phyloP scores from a whole-genome alignment of 2,113 vertebrate genomes.

The Grammomys surdaster region DNA sequence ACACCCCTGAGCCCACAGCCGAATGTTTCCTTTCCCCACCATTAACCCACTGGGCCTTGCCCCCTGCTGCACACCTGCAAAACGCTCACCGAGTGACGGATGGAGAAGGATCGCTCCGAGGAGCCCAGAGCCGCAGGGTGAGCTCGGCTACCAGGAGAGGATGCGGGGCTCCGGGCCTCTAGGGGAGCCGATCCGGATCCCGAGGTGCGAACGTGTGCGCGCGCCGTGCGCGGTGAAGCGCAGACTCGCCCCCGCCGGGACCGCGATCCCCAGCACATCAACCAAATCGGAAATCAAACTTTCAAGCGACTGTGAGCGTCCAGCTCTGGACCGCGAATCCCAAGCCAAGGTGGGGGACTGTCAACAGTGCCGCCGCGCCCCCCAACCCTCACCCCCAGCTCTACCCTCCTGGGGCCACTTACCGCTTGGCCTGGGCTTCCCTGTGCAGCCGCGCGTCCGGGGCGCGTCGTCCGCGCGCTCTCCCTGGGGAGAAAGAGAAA shows the following conservation, averaged over 20 bases:
- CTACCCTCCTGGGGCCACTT: constrained; percentile 63
- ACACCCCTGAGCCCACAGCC: constrained; percentile 43
- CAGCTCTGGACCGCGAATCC: neutral
- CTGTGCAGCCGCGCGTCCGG: constrained; percentile 63
- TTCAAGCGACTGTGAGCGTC: constrained; percentile 20
- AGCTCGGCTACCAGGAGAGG: neutral
- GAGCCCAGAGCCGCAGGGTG: neutral
- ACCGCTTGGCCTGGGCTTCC: constrained; percentile 70
- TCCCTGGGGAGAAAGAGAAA: constrained; percentile 80
- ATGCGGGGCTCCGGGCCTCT: constrained; percentile 16
- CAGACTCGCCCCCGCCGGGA: constrained; percentile 57
- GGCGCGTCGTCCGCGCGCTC: constrained; percentile 74
- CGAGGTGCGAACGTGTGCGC: constrained; percentile 58
- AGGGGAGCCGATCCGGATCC: constrained; percentile 55
- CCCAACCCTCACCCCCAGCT: neutral
- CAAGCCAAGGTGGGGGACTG: neutral
- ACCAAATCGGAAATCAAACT: constrained; percentile 80
- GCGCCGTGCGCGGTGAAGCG: constrained; percentile 7
- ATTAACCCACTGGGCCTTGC: constrained; percentile 49
- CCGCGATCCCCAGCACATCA: constrained; percentile 44
- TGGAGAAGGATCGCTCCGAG: constrained; percentile 1
- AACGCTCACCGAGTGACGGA: constrained; percentile 68
- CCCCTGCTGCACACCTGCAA: constrained; percentile 76
- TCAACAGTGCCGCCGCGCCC: neutral
- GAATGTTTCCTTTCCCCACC: constrained; percentile 48